Evolutionary conservation across 2,797 vertebrate species (phyloP).

Genomic region (Perodicticus potto): DNA sequence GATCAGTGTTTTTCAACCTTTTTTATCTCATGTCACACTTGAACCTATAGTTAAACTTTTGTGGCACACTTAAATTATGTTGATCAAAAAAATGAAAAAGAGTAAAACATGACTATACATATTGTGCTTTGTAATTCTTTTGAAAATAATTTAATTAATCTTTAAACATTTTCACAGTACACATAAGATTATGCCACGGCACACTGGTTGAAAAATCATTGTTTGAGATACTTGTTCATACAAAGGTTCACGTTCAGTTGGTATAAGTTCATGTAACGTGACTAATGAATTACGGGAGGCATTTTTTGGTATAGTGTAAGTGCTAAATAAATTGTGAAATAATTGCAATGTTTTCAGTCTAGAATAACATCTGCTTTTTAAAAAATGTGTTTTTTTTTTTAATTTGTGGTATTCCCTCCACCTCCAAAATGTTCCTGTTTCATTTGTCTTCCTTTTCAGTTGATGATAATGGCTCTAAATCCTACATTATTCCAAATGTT

Average conservation of each 20-base stretch:
- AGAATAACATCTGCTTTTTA: neutral
- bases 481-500: neutral
- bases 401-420: neutral
- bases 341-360: slow-evolving; percentile 12
- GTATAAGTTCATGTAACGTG: slow-evolving; percentile 40
- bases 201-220: too few species aligned
- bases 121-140: too few species aligned
- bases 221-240: neutral
- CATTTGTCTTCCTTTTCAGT: neutral
- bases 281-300: neutral
- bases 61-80: too few species aligned
- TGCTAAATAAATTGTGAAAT: slow-evolving; percentile 24
- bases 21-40: too few species aligned
- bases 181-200: too few species aligned
- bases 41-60: too few species aligned
- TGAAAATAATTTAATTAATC: too few species aligned
- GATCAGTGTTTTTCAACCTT: neutral
- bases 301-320: neutral
- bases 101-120: too few species aligned
- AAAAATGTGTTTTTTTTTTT: neutral
- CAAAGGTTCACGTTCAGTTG: neutral
- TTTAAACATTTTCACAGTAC: too few species aligned
- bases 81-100: too few species aligned
- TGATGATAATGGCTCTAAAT: slow-evolving; percentile 2
- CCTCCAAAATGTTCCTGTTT: neutral